Percentiles rank a stretch among this genome's conserved stretches.
These are phyloP conservation scores for Cromileptes altivelis DNA, from an alignment of 2,113 vertebrate genomes.

Conservation along the genomic window DNA sequence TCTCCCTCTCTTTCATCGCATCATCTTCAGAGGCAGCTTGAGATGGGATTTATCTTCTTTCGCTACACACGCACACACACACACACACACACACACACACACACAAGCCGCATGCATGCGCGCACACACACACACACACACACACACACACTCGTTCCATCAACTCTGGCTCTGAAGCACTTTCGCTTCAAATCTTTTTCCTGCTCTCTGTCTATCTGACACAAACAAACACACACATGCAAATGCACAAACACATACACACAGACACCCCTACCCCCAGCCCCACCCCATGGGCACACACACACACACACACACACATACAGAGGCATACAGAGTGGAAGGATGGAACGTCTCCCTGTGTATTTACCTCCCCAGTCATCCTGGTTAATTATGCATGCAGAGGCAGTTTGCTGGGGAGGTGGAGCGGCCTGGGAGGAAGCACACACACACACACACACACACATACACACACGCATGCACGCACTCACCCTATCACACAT, in stretches of 20 bases:
- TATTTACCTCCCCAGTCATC: slow-evolving; percentile 79
- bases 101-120: neutral
- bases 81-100: slow-evolving; percentile 11
- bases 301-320: slow-evolving; percentile 26
- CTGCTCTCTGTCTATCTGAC: slow-evolving; percentile 68
- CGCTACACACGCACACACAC: slow-evolving; percentile 4
- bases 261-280: too few relatives aligned
- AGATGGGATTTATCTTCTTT: slow-evolving; percentile 80
- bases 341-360: slow-evolving; percentile 70
- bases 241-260: slow-evolving; percentile 4
- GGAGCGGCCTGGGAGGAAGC: slow-evolving; percentile 72
- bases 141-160: slow-evolving; percentile 57
- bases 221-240: slow-evolving; percentile 56
- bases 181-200: slow-evolving; percentile 64
- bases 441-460: slow-evolving; percentile 34
- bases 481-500: slow-evolving; percentile 41
- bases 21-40: slow-evolving; percentile 80
- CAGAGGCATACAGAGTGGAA: slow-evolving; percentile 44
- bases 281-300: neutral
- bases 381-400: slow-evolving; percentile 83
- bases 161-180: slow-evolving; percentile 60
- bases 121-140: slow-evolving; percentile 13
- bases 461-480: slow-evolving; percentile 11
- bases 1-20: slow-evolving; percentile 79
- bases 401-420: slow-evolving; percentile 75